Evolutionary conservation across 2,888 invertebrate genomes (phyloP), one percentile per base, ranked within the genome.

Genomic region (Monochamus alternatus): DNA sequence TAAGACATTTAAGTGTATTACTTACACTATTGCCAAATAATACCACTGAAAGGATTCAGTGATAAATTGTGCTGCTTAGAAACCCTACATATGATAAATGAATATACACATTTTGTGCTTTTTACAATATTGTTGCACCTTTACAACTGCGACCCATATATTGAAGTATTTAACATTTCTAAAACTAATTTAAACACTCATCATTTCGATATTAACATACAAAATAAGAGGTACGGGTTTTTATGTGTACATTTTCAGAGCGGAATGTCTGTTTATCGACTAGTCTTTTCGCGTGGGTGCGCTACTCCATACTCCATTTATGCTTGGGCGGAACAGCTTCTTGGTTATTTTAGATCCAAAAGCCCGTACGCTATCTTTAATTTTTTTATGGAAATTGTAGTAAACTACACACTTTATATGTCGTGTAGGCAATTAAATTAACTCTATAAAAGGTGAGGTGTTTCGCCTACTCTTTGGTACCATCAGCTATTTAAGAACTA

Each of bases 301-400:
- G 64, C 64, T 31, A 12, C 9, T 14, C 30, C 22, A 64, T 31
- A 12, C 9, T 14, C 30, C 22, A 64, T 64, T 64, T 64, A 43
- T 60, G 44, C 64, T 8, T 47, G 64, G 64, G 64, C 30, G 64
- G 44, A 44, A 47, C 22, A 22, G 47, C 47, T 64, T 64, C 64
- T 64, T 64, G 64, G 22, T 44, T 44, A 47, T 64, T 64, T 30
- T 3, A 31, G 10, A 31, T 30, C 47, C 38, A 43, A 43, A 14
- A 7, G 43, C 4, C 44, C 14, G 22, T 63, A 43, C 14, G 43
- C 43, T 63, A 63, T 63, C n/a, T 47, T 38, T 47, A 1, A 47
- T 47, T 47, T 47, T 38, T 47, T 47, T 47, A 47, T 12, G 10
- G 47, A 47, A 47, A 47, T 9, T 10, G 12, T 47, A 47, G 47